Conservation (phyloP, 2,113 vertebrate species). For the Corvus hawaiiensis region DNA sequence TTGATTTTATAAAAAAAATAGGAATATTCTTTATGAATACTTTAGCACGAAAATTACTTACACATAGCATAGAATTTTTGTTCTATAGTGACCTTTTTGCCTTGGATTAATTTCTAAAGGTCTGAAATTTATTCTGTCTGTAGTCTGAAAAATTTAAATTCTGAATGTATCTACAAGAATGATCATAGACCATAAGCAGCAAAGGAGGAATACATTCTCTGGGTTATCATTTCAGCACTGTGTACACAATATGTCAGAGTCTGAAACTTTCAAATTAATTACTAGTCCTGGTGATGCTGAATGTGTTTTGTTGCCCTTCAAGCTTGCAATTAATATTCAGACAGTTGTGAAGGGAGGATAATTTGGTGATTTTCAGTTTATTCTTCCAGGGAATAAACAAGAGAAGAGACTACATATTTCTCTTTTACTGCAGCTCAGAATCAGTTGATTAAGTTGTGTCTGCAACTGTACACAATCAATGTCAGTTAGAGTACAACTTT, state of each 20-base stretch:
- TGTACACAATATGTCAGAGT: conserved; percentile 38
- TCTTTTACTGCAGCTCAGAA: conserved; percentile 50
- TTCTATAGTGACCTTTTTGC: neutral
- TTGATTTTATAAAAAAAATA: neutral
- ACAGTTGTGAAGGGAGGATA: conserved; percentile 67
- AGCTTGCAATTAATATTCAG: conserved; percentile 73
- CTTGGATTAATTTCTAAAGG: conserved; percentile 19
- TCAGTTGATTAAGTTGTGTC: conserved; percentile 65
- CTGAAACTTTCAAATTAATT: conserved; percentile 69
- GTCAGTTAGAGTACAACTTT: conserved; percentile 72
- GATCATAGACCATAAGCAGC: conserved; percentile 32
- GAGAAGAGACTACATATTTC: conserved; percentile 36
- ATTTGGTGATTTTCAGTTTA: conserved; percentile 73
- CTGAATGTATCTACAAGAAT: conserved; percentile 14
- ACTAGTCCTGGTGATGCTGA: conserved; percentile 57
- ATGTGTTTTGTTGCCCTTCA: conserved; percentile 65
- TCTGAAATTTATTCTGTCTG: conserved; percentile 39
- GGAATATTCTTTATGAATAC: neutral
- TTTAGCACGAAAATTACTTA: neutral
- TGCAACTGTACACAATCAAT: conserved; percentile 59
- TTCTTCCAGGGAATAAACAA: conserved; percentile 72
- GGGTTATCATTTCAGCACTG: conserved; percentile 45
- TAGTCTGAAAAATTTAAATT: conserved; percentile 50
- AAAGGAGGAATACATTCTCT: conserved; percentile 46
- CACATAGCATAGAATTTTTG: neutral